Conservation (phyloP, 2,113 vertebrate genomes). For the Dipodomys spectabilis region DNA sequence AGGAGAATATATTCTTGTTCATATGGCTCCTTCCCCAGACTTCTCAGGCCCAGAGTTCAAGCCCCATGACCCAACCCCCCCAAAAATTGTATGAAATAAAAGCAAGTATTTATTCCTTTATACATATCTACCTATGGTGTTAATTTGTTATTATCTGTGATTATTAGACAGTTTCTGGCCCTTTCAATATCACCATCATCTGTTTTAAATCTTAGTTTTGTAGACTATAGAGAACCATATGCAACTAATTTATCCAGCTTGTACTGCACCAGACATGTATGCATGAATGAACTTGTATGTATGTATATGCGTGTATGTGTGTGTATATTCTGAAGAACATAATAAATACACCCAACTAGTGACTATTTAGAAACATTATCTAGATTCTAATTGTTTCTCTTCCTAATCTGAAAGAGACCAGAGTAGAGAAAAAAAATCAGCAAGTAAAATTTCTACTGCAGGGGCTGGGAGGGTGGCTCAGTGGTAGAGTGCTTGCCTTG, state of each 20-base stretch:
- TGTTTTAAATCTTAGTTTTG: conserved; percentile 9
- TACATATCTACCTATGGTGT: too few species aligned
- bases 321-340: neutral
- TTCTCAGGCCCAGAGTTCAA: neutral
- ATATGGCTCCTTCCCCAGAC: neutral
- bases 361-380: neutral
- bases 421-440: neutral
- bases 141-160: neutral
- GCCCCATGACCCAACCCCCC: too few species aligned
- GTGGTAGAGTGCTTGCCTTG: too few species aligned
- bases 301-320: neutral
- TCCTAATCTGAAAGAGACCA: conserved; percentile 18
- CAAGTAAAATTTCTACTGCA: conserved; percentile 4
- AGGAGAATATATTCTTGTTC: neutral
- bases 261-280: neutral
- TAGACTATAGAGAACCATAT: neutral
- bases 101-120: neutral
- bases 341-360: neutral
- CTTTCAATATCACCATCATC: neutral
- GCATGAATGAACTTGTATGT: too few species aligned
- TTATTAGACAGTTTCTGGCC: neutral
- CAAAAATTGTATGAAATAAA: neutral
- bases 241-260: neutral
- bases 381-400: conserved; percentile 2
- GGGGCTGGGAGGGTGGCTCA: too few species aligned